phyloP scores from a whole-genome alignment of 1,140 invertebrate genomes.

The Drosophila micromelanica region DNA sequence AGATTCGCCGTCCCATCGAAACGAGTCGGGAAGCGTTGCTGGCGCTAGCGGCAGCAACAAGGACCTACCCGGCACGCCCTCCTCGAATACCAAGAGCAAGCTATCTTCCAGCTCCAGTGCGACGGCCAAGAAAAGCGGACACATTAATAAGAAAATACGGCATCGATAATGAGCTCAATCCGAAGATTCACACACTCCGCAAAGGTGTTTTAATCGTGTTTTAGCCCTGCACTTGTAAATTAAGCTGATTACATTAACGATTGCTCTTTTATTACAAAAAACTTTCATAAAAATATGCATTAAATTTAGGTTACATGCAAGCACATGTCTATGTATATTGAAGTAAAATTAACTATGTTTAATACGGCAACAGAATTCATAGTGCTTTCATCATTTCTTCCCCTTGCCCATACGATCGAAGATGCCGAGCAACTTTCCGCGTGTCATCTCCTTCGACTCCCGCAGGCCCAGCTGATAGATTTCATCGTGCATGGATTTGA shows the following conservation, averaged over 20 bases:
- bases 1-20: slow-evolving; percentile 68
- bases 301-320: slow-evolving; percentile 23
- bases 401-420: slow-evolving; percentile 85
- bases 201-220: slow-evolving; percentile 10
- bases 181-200: background rate
- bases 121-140: slow-evolving; percentile 72
- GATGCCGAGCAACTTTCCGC: slow-evolving; percentile 97
- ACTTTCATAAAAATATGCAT: slow-evolving; percentile 16
- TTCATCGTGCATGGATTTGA: slow-evolving; percentile 95
- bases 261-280: slow-evolving; percentile 30
- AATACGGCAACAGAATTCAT: slow-evolving; percentile 23
- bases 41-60: slow-evolving; percentile 41
- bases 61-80: slow-evolving; percentile 63
- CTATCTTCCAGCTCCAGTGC: slow-evolving; percentile 68
- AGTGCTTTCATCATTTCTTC: slow-evolving; percentile 15
- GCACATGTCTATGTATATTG: slow-evolving; percentile 6
- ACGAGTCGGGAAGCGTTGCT: slow-evolving; percentile 34
- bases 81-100: slow-evolving; percentile 77
- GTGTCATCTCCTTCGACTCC: slow-evolving; percentile 98
- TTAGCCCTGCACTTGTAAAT: slow-evolving; percentile 20
- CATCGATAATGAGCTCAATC: slow-evolving; percentile 74
- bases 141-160: slow-evolving; percentile 77
- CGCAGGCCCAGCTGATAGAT: slow-evolving; percentile 97
- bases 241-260: slow-evolving; percentile 8
- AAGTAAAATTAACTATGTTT: slow-evolving; percentile 15